phyloP scores from a whole-genome alignment of 2,888 invertebrate species.

The Eumacrocentrus americanus region DNA sequence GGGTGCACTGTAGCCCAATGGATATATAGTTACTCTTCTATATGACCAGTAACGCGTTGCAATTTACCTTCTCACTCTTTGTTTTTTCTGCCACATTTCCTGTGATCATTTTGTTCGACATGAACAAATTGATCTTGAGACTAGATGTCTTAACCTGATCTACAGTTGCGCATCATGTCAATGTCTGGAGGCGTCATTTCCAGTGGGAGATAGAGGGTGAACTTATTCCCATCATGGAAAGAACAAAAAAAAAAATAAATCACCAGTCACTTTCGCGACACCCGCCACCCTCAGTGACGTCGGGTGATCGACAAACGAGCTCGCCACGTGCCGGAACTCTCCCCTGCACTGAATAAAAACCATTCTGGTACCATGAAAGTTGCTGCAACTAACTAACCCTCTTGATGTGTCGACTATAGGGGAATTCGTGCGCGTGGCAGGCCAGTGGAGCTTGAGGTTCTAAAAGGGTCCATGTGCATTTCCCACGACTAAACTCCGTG shows the following conservation, averaged over 20 bases:
- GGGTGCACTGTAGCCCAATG: too few species aligned
- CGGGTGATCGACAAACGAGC: not conserved
- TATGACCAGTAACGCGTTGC: not conserved
- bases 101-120: not conserved
- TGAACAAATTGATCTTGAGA: not conserved
- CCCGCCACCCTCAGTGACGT: not conserved
- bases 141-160: not conserved
- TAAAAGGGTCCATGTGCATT: not conserved
- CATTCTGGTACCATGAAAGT: not conserved
- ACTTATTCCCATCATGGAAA: slow-evolving; percentile 6
- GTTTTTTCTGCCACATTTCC: not conserved
- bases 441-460: too few species aligned
- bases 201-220: not conserved
- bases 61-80: not conserved
- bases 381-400: not conserved
- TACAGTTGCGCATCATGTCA: not conserved
- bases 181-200: not conserved
- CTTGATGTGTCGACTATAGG: not conserved
- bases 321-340: slow-evolving; percentile 10
- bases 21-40: not conserved
- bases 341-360: not conserved
- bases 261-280: not conserved
- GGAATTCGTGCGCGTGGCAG: slow-evolving; percentile 3
- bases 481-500: not conserved
- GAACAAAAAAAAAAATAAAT: not conserved